Conservation (phyloP, 2,888 invertebrate genomes). For the Drosophila putrida region DNA sequence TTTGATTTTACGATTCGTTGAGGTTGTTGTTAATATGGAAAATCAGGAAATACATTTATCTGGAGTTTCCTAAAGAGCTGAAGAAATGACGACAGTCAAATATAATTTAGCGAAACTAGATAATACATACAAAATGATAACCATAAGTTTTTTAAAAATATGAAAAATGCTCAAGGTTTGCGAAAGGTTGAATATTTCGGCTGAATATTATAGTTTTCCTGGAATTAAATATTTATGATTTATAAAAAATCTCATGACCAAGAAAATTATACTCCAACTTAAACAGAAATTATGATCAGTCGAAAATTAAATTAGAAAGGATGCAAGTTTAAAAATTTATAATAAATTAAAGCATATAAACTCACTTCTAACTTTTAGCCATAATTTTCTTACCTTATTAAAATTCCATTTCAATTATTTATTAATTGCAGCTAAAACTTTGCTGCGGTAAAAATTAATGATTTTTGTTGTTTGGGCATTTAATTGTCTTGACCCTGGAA, state of each 20-base stretch:
- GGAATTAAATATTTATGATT: no score
- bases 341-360: neutral
- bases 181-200: no score
- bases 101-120: no score
- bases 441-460: constrained; percentile 29
- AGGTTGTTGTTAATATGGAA: neutral
- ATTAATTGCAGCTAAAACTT: constrained; percentile 28
- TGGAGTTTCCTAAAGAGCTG: neutral
- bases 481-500: constrained; percentile 54
- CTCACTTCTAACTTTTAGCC: neutral
- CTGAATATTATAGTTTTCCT: no score
- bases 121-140: no score
- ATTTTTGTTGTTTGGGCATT: constrained; percentile 43
- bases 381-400: constrained; percentile 5
- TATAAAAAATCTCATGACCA: no score
- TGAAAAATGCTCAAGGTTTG: no score
- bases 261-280: neutral
- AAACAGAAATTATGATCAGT: neutral
- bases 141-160: no score
- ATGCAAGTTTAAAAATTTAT: neutral
- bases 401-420: constrained; percentile 13
- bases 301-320: neutral
- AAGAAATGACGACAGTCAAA: neutral
- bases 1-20: constrained; percentile 70
- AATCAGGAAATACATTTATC: neutral